A percentile compares a stretch with the other conserved stretches of the same genome.
Conservation (phyloP, 2,113 vertebrate species). For the Butorides virescens region DNA sequence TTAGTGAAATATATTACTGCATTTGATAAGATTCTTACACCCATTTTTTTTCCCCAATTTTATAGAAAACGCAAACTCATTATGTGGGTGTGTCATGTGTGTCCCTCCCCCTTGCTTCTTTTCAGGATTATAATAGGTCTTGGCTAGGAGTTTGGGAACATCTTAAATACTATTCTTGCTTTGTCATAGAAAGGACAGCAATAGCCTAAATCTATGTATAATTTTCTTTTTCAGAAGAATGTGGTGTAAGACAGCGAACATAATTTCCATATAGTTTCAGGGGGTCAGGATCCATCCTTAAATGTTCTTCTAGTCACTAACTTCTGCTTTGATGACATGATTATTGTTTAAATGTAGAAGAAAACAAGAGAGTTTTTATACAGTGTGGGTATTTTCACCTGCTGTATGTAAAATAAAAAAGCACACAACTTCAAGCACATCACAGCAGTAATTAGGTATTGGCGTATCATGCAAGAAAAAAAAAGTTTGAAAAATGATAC, state of each 20-base stretch:
- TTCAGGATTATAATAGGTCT: neutral
- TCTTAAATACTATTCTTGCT: neutral
- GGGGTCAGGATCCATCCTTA: neutral
- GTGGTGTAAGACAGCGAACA: neutral
- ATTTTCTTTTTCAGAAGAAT: neutral
- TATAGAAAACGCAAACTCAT: neutral
- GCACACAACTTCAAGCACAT: neutral
- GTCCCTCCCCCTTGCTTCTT: too few relatives aligned
- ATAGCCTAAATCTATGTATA: neutral
- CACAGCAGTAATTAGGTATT: slow-evolving; percentile 7
- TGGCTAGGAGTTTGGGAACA: neutral
- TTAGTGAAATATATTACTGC: neutral
- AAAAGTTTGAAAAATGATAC: neutral
- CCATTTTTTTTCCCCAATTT: neutral
- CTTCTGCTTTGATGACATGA: slow-evolving; percentile 26
- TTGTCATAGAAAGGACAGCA: neutral
- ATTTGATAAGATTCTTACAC: neutral
- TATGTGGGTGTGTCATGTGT: neutral
- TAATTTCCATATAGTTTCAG: neutral
- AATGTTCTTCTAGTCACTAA: neutral
- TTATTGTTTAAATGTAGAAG: slow-evolving; percentile 47
- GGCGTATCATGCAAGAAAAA: neutral
- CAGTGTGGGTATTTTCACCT: slow-evolving; percentile 32
- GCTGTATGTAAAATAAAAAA: neutral
- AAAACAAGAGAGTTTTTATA: slow-evolving; percentile 24